Evolutionary conservation across 2,797 vertebrate species (phyloP), one percentile per base, ranked within the genome.

Genomic region (Mus minutoides): DNA sequence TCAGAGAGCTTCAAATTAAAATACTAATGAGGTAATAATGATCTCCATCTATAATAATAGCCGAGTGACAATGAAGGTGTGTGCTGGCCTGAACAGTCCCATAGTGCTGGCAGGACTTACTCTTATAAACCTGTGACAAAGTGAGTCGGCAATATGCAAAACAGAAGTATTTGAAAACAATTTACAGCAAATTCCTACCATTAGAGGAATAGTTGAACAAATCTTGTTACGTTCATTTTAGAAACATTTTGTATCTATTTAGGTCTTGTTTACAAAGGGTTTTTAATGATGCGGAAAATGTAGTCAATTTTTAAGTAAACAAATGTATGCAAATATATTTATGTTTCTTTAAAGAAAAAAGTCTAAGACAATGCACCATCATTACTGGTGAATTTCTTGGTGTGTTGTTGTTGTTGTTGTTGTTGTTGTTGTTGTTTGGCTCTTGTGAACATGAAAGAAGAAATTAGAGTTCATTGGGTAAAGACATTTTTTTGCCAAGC

Each of bases 1-100:
- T 88, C 64, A 95, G 92, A 92, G 52, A 94, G 69, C 80, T 94
- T 94, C 77, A 94, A 96, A 97, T 97, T 95, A 95, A 95, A 96
- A 95, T 93, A 88, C 92, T 93, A 96, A 96, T 93, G 80, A 96
- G 54, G 78, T 88, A 94, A 90, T 94, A 95, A 95, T 78, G 52
- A 96, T 80, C 84, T 80, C 90, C 94, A 87, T 84, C 89, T 94
- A 75, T 3, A 82, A 90, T 78, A 94, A 92, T 0, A 89, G 88
- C 29, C 88, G 87, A 91, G 77, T 94, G 71, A 84, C 84, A 84
- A 96, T 56, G 58, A 82, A 26, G n/a, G 17, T n/a, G 21, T 58
- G 43, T 49, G 86, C 4, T 69, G n/a, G 79, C 54, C 49, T 75
- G 3, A 54, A 19, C 88, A 76, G 60, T 77, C 84, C 76, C 86